Evolutionary conservation across 1,140 invertebrate genomes (phyloP), one percentile per base, ranked within the genome.

Genomic region (Contarinia nasturtii): DNA sequence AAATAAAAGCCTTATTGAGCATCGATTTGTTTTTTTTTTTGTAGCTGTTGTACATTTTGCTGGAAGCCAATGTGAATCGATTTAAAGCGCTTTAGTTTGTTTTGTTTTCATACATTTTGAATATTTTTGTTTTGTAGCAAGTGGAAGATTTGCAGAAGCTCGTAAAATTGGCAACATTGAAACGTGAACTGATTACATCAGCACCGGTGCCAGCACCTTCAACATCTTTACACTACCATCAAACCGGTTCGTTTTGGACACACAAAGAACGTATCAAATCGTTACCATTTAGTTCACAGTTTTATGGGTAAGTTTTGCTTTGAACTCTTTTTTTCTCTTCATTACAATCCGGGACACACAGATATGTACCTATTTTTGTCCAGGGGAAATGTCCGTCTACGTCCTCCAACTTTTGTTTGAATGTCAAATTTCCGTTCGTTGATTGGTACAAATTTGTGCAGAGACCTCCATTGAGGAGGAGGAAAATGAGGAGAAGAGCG

Each of bases 61-160:
- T 12, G 17, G 19, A 46, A 11, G n/a, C 21, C 12, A 33, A 36
- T 7, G 33, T 46, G 34, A 7, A 21, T 3, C 11, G 15, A 38
- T 46, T 46, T 17, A 33, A 33, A 27, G 27, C 10, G 27, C 27
- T 3, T 27, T 27, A 14, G 10, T 45, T 1, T 45, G 3, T 14
- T 14, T 5, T 38, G 36, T n/a, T 38, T 14, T 14, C 36, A 12
- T 17, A 38, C 14, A 12, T 4, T 38, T 4, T n/a, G n/a, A n/a
- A n/a, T n/a, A n/a, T n/a, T 27, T 27, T 27, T 12, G 10, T 19
- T 19, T 2, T n/a, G 2, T 54, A 64, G 61, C 61, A 64, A 63
- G 61, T 64, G 54, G 61, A 64, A 55, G 61, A 63, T 51, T 54
- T 64, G 47, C 61, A 64, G 54, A 54, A 59, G 49, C 54, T 63